A percentile compares a stretch with the other conserved stretches of the same genome.
Evolutionary conservation across 2,113 vertebrate genomes (phyloP).

Genomic region (Spermophilus dauricus): DNA sequence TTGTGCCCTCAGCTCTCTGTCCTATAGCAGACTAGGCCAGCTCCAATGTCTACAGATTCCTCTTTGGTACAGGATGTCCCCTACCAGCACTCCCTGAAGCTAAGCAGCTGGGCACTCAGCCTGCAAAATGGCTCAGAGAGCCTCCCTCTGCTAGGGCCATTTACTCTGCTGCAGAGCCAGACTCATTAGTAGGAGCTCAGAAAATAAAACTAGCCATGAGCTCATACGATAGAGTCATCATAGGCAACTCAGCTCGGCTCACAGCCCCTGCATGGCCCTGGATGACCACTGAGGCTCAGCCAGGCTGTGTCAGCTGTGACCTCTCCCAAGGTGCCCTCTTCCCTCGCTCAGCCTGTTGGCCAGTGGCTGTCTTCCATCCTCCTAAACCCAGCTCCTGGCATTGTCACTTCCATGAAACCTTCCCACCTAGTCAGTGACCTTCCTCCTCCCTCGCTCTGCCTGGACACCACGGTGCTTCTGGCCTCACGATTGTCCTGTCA

Average conservation of each 20-base stretch:
- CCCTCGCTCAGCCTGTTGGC: background rate
- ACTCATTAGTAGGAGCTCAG: background rate
- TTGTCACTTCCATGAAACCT: background rate
- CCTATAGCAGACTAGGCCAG: rapidly evolving
- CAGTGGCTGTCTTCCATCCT: background rate
- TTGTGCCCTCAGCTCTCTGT: background rate
- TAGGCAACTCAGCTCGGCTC: background rate
- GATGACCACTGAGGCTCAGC: no score
- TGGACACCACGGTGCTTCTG: rapidly evolving
- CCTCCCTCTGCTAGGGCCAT: no score
- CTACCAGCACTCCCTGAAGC: background rate
- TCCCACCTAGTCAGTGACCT: background rate
- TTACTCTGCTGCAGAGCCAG: background rate
- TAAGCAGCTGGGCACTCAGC: background rate
- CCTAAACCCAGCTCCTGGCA: background rate
- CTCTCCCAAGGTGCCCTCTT: background rate
- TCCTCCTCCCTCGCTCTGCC: background rate
- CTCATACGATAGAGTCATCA: background rate
- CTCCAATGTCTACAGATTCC: background rate
- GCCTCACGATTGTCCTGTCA: rapidly evolving
- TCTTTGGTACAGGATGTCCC: background rate
- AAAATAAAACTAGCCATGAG: background rate
- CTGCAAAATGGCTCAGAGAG: background rate
- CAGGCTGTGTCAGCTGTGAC: background rate
- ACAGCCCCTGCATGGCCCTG: background rate